Base-by-base conservation (phyloP, 2,113 vertebrate genomes). In the Myiopsitta monachus region DNA sequence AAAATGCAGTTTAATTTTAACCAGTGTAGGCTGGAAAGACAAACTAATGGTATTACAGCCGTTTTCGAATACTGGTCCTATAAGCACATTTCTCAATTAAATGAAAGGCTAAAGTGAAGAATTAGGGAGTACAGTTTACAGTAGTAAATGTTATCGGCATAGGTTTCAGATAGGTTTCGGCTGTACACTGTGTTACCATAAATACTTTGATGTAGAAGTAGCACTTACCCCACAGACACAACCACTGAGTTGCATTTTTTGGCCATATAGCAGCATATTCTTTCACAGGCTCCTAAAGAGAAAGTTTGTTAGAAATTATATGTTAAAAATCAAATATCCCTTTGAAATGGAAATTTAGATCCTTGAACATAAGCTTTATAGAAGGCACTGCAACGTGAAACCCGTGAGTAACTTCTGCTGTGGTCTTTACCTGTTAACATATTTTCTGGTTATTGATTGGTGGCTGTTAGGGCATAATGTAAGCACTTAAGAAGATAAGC, bases 261-360 rank as follows among this genome's bases (percentile, higher is more conserved):
- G 94, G 92, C 74, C 18, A 97, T 51, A 51, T 78, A 31, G 49
- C 91, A 30, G 46, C 95, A 94, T 15, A 96, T 1, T 64, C 95
- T 91, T 46, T 96, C 94, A 77, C 77, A 97, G 59, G 92, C 5
- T 22, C 85, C 97, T 97, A 36, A 72, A 91, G 87, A 93, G n/a
- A 90, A 94, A 91, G 79, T 66, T 43, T 70, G 57, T 70, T 75
- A 90, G 49, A 94, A 92, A 62, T 36, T 7, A 22, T 23, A 75
- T 63, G 19, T 79, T 80, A 49, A 79, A 93, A 81, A 74, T 49
- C 31, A 89, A 24, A 59, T 39, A 66, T 18, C 49, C 41, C 77
- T 88, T 76, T 23, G 83, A 73, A 83, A 57, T 74, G 17, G 73
- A 80, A 92, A 72, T 30, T 24, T 0, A 81, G 38, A 21, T 64